These are phyloP conservation scores for Tokudaia muenninki DNA, from an alignment of 2,797 vertebrate genomes.

Conservation along the genomic window DNA sequence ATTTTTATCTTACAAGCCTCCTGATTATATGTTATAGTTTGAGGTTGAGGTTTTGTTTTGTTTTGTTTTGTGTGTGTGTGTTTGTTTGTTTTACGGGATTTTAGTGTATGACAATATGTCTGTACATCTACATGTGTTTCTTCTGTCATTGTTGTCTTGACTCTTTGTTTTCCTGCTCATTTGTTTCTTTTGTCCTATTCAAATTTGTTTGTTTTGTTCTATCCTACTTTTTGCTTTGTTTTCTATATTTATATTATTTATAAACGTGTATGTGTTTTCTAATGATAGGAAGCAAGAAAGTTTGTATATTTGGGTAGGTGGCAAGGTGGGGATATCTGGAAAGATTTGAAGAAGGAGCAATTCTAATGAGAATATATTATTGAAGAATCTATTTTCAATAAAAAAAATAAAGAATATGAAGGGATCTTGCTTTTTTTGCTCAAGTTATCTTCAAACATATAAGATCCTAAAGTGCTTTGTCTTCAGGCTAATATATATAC, in stretches of 20 bases:
- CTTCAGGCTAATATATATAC: not conserved
- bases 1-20: not conserved
- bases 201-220: not conserved
- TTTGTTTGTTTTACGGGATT: not conserved
- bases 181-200: not conserved
- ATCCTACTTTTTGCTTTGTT: not conserved
- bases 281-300: not conserved
- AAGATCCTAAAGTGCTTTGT: not conserved
- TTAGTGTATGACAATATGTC: not conserved
- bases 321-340: too few relatives aligned
- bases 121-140: not conserved
- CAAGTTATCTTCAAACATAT: not conserved
- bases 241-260: not conserved
- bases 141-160: not conserved
- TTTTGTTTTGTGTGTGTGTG: too few relatives aligned
- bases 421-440: too few relatives aligned
- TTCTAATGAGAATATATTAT: not conserved
- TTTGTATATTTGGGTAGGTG: rapidly evolving
- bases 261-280: not conserved
- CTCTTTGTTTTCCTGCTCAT: not conserved
- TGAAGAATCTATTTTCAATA: not conserved
- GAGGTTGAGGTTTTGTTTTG: too few relatives aligned
- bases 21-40: not conserved
- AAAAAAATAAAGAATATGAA: not conserved
- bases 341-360: not conserved